Conservation (phyloP, 2,113 vertebrate species). For the Isurus oxyrinchus region DNA sequence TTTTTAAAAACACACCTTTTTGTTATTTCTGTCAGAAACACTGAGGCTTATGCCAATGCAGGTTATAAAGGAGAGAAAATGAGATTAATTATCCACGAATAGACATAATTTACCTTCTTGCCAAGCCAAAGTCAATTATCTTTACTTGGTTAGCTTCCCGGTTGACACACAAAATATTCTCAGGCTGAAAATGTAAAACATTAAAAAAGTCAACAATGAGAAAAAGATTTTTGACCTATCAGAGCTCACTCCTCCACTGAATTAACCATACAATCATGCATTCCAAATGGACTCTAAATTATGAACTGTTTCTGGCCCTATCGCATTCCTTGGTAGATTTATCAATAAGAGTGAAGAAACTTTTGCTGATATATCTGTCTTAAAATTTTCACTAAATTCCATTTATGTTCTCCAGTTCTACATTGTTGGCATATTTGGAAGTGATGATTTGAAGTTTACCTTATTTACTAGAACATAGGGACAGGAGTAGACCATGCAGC, state of each 20-base stretch:
- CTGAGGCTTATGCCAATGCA: not conserved
- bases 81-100: not conserved
- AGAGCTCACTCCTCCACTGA: not conserved
- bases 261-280: not conserved
- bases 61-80: not conserved
- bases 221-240: not conserved
- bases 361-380: not conserved
- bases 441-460: not conserved
- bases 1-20: not conserved
- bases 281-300: not conserved
- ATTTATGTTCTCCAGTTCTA: not conserved
- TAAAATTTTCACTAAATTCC: not conserved
- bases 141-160: slow-evolving; percentile 88
- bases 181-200: slow-evolving; percentile 64
- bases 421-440: not conserved
- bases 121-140: slow-evolving; percentile 97
- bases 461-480: not conserved
- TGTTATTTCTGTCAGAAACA: not conserved
- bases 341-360: not conserved
- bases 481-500: not conserved
- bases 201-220: not conserved
- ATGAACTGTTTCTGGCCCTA: not conserved
- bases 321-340: not conserved
- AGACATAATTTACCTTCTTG: slow-evolving; percentile 73
- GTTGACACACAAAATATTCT: slow-evolving; percentile 95